Evolutionary conservation across 2,888 invertebrate species (phyloP).

Genomic region (Sphaerophoria rueppellii): DNA sequence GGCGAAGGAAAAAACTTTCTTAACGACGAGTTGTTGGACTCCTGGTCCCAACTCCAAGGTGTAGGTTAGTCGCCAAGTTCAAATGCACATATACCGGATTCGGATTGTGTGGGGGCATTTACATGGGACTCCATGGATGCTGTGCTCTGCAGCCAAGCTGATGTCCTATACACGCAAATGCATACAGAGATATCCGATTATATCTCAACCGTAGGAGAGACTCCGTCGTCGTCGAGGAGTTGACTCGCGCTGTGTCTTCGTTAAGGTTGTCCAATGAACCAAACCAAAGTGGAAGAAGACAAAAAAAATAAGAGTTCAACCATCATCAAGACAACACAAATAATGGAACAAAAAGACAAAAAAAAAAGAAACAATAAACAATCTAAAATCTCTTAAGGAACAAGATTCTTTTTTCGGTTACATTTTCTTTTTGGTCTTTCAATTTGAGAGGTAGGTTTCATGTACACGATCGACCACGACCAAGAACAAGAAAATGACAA

Average conservation of each 20-base stretch:
- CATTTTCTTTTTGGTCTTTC: conserved; percentile 69
- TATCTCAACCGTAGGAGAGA: conserved; percentile 48
- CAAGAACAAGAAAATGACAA: conserved; percentile 22
- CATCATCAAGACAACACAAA: conserved; percentile 46
- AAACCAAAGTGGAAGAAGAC: conserved; percentile 25
- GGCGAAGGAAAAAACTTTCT: conserved; percentile 20
- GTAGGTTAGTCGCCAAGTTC: conserved; percentile 73
- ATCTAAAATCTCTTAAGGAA: conserved; percentile 70
- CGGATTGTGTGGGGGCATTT: conserved; percentile 71
- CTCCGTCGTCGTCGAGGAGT: conserved; percentile 29
- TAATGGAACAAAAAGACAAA: conserved; percentile 44
- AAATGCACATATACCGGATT: conserved; percentile 70
- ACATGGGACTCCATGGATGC: conserved; percentile 59
- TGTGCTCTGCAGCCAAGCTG: conserved; percentile 47
- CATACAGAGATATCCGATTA: conserved; percentile 56
- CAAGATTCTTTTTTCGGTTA: conserved; percentile 71
- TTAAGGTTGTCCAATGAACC: conserved; percentile 67
- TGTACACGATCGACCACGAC: conserved; percentile 62
- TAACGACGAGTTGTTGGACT: conserved; percentile 70
- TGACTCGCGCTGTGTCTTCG: conserved; percentile 48
- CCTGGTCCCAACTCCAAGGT: conserved; percentile 67
- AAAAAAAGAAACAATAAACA: conserved; percentile 65
- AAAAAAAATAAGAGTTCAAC: conserved; percentile 46
- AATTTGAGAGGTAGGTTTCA: conserved; percentile 54
- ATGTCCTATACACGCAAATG: conserved; percentile 57